These are phyloP conservation scores for Drosophila arizonae DNA, from an alignment of 1,140 invertebrate genomes.

Conservation along the genomic window DNA sequence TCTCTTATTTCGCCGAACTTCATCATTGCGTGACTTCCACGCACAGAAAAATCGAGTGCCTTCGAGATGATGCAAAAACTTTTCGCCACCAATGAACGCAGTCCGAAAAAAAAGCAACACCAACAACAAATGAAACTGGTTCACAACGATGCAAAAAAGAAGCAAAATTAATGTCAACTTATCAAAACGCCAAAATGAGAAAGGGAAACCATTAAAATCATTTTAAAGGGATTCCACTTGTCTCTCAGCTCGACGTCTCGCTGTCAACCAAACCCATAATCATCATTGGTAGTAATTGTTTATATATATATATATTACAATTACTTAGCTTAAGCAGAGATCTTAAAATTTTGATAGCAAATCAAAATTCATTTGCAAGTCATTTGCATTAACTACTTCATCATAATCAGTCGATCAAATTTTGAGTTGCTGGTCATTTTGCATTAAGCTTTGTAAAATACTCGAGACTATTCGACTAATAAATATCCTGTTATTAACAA, in stretches of 20 bases:
- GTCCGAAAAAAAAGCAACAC: constrained; percentile 1
- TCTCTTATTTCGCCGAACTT: constrained; percentile 26
- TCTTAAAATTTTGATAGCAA: neutral
- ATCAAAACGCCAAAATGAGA: constrained; percentile 6
- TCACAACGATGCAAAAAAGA: neutral
- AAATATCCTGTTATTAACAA: too few relatives aligned
- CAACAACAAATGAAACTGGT: constrained; percentile 27
- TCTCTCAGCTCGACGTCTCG: neutral
- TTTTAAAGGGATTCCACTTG: neutral
- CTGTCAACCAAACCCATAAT: too few relatives aligned
- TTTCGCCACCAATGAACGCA: constrained; percentile 1
- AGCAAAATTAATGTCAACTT: constrained; percentile 15
- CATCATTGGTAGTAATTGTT: too few relatives aligned
- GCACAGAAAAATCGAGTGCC: constrained; percentile 23
- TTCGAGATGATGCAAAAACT: constrained; percentile 34
- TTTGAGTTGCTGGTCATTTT: too few relatives aligned
- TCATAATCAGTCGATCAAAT: constrained; percentile 8
- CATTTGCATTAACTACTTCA: neutral
- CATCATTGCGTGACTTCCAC: constrained; percentile 16
- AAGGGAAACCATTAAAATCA: neutral
- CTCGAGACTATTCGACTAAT: too few relatives aligned
- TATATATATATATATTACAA: too few relatives aligned
- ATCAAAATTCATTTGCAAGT: neutral
- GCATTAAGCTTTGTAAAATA: too few relatives aligned
- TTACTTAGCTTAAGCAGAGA: too few relatives aligned